Evolutionary conservation across 2,797 vertebrate genomes (phyloP), one percentile per base, ranked within the genome.

Genomic region (Etheostoma perlongum): DNA sequence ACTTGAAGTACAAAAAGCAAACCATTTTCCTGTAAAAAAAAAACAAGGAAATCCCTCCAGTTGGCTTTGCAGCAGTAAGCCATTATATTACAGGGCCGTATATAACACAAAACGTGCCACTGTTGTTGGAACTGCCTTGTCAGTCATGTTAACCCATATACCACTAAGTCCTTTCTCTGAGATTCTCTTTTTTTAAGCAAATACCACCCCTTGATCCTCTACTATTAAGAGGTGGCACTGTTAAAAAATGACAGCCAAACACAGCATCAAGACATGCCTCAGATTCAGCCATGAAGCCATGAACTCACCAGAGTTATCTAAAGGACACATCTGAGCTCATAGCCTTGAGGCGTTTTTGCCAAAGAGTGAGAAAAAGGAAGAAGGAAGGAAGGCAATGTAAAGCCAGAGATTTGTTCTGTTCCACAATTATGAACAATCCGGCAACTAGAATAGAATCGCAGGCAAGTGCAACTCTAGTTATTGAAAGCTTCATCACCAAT

Each of bases 71-170:
- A 66, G 75, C 55, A 58, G 15, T 36, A 40, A 54, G 25, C 55
- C 48, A 83, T 80, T 79, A 82, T 30, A 30, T 5, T 30, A 30
- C 51, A 71, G 66, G 72, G 68, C 52, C 57, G 66, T 51, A 77
- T 36, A 69, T 61, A 75, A 55, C 60, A 64, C 18, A 65, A 44
- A 63, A 23, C 40, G 66, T 25, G 33, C 21, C 40, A 6, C 54
- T 76, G 48, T 67, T 68, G 60, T 40, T 75, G 14, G n/a, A 48
- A 11, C 14, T 47, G 14, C 48, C 62, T 69, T 7, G 27, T 27
- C 27, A 27, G 10, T 71, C 47, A 61, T 52, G 16, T 77, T 76
- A 63, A 63, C 51, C 63, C 55, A 27, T 18, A 42, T 66, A 42
- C 21, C 23, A 25, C 19, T 36, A 25, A 16, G 18, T 72, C 42